Conservation (phyloP, 2,797 vertebrate species). For the Borostomias antarcticus region DNA sequence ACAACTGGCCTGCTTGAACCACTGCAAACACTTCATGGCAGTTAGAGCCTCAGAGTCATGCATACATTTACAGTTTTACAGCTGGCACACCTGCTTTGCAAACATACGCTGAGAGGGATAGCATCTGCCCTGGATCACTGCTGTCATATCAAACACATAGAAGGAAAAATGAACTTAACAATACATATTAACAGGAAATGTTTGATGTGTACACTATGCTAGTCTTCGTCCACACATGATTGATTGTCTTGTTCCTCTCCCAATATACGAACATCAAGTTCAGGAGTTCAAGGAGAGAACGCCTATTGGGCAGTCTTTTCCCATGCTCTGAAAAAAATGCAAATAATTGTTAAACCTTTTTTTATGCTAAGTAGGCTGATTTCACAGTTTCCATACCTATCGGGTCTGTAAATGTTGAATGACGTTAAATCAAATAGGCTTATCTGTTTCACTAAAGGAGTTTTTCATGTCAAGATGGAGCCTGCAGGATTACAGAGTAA, state of each 20-base stretch:
- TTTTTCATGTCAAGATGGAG: constrained; percentile 25
- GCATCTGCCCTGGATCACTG: neutral
- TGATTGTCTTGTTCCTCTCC: constrained; percentile 20
- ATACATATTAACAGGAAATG: constrained; percentile 1
- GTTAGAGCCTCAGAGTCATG: neutral
- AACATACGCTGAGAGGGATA: neutral
- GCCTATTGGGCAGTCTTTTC: too few species aligned
- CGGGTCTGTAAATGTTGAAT: constrained; percentile 32
- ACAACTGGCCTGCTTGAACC: too few species aligned
- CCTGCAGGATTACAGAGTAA: constrained; percentile 46
- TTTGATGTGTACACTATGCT: neutral
- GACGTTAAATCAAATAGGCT: constrained; percentile 27
- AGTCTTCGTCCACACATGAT: too few species aligned
- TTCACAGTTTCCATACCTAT: constrained; percentile 24
- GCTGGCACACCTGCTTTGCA: neutral
- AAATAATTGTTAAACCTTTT: constrained; percentile 16
- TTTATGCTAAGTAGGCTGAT: neutral
- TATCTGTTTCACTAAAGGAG: constrained; percentile 21
- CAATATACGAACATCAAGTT: too few species aligned
- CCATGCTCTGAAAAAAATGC: constrained; percentile 10
- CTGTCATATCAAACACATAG: neutral
- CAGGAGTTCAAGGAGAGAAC: too few species aligned
- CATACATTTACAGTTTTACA: too few species aligned
- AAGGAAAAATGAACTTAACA: neutral
- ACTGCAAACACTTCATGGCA: too few species aligned